phyloP scores from a whole-genome alignment of 2,797 vertebrate genomes.

The Sardinella longiceps region DNA sequence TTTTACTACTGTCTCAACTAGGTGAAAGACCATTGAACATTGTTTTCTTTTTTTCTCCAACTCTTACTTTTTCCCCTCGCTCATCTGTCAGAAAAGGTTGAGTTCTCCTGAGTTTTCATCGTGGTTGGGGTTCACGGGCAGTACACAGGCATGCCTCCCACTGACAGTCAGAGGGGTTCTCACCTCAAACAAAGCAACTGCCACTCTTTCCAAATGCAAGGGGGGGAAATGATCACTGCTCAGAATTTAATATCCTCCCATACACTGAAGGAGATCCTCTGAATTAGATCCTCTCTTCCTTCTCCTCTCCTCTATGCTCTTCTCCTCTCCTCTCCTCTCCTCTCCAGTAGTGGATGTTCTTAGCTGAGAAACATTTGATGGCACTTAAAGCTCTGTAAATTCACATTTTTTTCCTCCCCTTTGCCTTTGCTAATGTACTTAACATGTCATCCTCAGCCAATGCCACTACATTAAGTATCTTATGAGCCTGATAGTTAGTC shows the following conservation, averaged over 20 bases:
- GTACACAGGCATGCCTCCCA: neutral
- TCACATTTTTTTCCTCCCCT: no score
- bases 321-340: neutral
- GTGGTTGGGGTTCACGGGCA: neutral
- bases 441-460: neutral
- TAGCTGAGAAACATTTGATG: neutral
- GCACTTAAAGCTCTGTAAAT: neutral
- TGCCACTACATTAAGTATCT: neutral
- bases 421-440: neutral
- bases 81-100: neutral
- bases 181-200: conserved; percentile 13
- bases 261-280: neutral
- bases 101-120: neutral
- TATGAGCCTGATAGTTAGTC: neutral
- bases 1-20: neutral
- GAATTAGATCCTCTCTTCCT: neutral
- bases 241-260: neutral
- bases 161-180: neutral
- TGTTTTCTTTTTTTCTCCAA: conserved; percentile 29
- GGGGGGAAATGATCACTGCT: neutral
- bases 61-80: neutral
- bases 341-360: neutral
- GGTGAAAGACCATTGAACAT: neutral
- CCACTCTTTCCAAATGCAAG: neutral
- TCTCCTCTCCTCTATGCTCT: neutral